These are phyloP conservation scores for Lathamus discolor DNA, from an alignment of 2,113 vertebrate genomes.

Conservation along the genomic window DNA sequence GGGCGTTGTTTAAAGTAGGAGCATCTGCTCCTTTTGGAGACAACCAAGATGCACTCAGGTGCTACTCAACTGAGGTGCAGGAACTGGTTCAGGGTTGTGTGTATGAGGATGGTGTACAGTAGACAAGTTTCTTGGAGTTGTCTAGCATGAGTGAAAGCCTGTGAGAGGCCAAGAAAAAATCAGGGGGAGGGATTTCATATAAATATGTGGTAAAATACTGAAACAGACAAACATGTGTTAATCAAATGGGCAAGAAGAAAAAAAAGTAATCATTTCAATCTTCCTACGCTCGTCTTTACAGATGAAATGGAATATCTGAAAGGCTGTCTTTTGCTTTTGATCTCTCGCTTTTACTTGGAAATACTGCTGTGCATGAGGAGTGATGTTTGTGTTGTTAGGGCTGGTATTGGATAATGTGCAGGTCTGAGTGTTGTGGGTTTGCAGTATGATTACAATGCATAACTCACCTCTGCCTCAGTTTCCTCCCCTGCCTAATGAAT, in stretches of 20 bases:
- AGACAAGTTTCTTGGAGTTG: background rate
- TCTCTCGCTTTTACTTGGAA: constrained; percentile 10
- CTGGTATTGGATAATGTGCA: background rate
- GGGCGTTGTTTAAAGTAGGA: background rate
- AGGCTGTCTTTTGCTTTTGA: constrained; percentile 43
- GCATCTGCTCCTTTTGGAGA: background rate
- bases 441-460: background rate
- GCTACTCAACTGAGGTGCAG: background rate
- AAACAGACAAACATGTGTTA: constrained; percentile 48
- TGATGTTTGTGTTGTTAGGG: background rate
- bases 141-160: background rate
- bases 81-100: background rate
- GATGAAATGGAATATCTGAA: constrained; percentile 43
- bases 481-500: background rate
- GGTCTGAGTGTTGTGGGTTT: background rate
- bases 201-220: constrained; percentile 8
- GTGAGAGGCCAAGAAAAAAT: background rate
- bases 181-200: background rate
- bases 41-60: background rate
- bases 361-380: background rate
- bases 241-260: background rate
- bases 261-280: constrained; percentile 37
- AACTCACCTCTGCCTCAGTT: constrained; percentile 31
- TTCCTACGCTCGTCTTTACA: background rate
- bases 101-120: background rate